A percentile compares a stretch with the other conserved stretches of the same genome.
Evolutionary conservation across 1,140 invertebrate genomes (phyloP).

Genomic region (Pseudobourletiella spinata): DNA sequence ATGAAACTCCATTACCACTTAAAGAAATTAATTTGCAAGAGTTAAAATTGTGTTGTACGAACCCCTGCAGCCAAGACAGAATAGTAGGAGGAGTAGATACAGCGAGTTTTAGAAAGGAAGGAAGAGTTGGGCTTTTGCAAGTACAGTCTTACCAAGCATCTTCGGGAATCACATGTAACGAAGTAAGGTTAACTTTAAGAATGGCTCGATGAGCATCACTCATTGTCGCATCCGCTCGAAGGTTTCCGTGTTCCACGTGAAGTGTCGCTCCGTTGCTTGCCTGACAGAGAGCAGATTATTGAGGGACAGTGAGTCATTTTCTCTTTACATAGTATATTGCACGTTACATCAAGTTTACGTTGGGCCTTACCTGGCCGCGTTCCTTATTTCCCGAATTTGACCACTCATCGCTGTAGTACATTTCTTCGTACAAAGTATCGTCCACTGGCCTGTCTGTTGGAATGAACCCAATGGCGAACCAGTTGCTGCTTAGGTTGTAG

Average conservation of each 20-base stretch:
- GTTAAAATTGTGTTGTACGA: not conserved
- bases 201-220: constrained; percentile 24
- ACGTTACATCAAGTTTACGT: not conserved
- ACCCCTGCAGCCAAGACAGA: not conserved
- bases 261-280: constrained; percentile 13
- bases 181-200: constrained; percentile 5
- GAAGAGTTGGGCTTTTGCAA: not conserved
- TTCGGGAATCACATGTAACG: not conserved
- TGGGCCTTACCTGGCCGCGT: constrained; percentile 1
- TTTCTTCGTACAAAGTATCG: constrained; percentile 16
- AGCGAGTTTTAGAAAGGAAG: not conserved
- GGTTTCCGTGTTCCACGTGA: constrained; percentile 1
- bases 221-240: constrained; percentile 17
- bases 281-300: constrained; percentile 1
- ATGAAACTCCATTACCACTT: not conserved
- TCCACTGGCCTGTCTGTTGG: not conserved
- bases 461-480: constrained; percentile 24
- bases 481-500: constrained; percentile 22
- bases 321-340: not conserved
- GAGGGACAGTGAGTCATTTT: not conserved
- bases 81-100: not conserved
- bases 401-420: constrained; percentile 23
- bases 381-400: constrained; percentile 7
- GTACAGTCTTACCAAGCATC: not conserved
- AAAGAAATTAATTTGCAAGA: not conserved